A percentile compares a stretch with the other conserved stretches of the same genome.
Evolutionary conservation across 2,888 invertebrate genomes (phyloP).

Genomic region (Galerucella nymphaeae): DNA sequence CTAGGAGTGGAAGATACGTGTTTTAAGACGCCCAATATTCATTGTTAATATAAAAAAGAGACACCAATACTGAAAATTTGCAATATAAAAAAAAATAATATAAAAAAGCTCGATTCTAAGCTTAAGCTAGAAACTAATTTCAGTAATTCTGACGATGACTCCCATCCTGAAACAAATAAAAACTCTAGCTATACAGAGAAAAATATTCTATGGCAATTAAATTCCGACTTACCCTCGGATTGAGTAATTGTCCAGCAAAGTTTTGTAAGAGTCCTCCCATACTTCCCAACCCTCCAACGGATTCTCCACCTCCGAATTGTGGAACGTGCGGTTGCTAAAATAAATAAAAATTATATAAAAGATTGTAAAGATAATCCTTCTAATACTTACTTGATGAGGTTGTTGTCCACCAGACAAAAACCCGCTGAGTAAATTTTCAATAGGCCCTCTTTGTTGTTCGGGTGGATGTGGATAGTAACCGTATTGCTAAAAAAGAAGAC

Average conservation of each 20-base stretch:
- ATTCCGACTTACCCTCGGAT: conserved; percentile 42
- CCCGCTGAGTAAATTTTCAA: conserved; percentile 51
- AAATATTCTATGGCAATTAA: background rate
- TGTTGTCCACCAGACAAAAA: conserved; percentile 47
- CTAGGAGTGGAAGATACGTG: too few relatives aligned
- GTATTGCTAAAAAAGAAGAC: conserved; percentile 49
- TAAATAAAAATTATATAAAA: background rate
- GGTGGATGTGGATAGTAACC: conserved; percentile 54
- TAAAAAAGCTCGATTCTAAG: conserved; percentile 1
- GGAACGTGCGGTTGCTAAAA: conserved; percentile 48
- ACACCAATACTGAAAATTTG: background rate
- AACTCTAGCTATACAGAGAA: too few relatives aligned
- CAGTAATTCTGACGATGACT: conserved; percentile 27
- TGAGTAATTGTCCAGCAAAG: conserved; percentile 57
- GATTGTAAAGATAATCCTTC: background rate
- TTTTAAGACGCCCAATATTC: too few relatives aligned
- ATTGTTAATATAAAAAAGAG: background rate
- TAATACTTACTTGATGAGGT: conserved; percentile 44
- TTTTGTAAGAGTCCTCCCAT: conserved; percentile 58
- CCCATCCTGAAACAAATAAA: conserved; percentile 24
- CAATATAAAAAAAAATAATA: background rate
- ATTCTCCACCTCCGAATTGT: conserved; percentile 53
- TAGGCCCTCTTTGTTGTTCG: conserved; percentile 50
- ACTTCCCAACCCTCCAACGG: conserved; percentile 60
- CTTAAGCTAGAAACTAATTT: conserved; percentile 1